phyloP scores from a whole-genome alignment of 2,113 vertebrate species.

The Salminus brasiliensis region DNA sequence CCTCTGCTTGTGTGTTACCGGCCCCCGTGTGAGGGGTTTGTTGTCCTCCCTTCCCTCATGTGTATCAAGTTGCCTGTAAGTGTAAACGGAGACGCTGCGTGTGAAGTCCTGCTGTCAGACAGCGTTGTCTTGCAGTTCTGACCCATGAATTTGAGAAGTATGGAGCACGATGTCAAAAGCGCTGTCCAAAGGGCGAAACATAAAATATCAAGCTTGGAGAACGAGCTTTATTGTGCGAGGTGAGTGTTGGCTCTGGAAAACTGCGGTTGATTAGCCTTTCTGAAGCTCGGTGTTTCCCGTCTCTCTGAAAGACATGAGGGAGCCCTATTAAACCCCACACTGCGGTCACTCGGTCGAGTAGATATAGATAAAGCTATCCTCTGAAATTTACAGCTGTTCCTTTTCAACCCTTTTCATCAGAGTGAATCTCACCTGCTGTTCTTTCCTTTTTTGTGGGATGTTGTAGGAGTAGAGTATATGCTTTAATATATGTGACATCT shows the following conservation, averaged over 20 bases:
- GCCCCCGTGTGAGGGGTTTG: conserved; percentile 2
- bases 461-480: no score
- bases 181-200: conserved; percentile 70
- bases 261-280: no score
- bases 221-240: conserved; percentile 56
- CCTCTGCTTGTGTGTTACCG: neutral
- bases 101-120: conserved; percentile 6
- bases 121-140: neutral
- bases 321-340: neutral
- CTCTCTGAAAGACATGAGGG: neutral
- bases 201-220: conserved; percentile 67
- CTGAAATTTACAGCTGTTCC: no score
- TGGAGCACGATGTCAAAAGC: conserved; percentile 61
- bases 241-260: conserved; percentile 59
- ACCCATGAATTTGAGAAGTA: conserved; percentile 63
- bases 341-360: no score
- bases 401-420: no score
- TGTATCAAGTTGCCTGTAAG: conserved; percentile 48
- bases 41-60: conserved; percentile 9
- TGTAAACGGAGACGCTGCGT: conserved; percentile 44
- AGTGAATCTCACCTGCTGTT: no score
- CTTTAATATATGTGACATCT: no score
- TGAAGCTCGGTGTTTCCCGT: no score
- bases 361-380: no score
- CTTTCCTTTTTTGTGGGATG: no score